phyloP scores from a whole-genome alignment of 2,888 invertebrate species.

The Drosophila trichaetosa region DNA sequence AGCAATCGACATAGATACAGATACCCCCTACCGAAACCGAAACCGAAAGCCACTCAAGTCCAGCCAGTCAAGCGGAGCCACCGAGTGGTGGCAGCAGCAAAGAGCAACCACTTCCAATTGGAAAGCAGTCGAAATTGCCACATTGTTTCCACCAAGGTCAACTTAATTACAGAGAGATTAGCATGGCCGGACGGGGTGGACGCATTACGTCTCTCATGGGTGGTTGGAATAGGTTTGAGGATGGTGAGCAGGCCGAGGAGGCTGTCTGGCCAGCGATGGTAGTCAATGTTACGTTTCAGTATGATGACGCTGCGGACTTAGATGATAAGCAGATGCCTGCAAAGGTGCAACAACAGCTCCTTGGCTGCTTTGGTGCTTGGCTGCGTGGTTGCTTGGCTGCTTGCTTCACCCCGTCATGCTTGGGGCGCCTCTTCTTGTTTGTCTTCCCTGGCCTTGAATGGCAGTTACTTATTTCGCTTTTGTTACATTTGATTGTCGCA shows the following conservation, averaged over 20 bases:
- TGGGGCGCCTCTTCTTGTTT: no score
- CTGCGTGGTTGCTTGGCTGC: no score
- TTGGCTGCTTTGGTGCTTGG: neutral
- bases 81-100: neutral
- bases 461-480: conserved; percentile 46
- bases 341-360: neutral
- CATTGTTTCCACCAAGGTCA: conserved; percentile 41
- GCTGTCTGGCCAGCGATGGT: conserved; percentile 12
- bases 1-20: neutral
- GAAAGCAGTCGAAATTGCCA: conserved; percentile 61
- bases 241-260: neutral
- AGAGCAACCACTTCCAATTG: conserved; percentile 47
- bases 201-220: no score
- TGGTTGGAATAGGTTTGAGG: neutral
- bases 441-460: neutral
- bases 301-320: conserved; percentile 32
- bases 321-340: conserved; percentile 36
- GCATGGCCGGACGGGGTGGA: conserved; percentile 37
- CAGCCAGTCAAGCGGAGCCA: neutral
- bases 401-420: no score
- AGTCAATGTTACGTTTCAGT: conserved; percentile 73
- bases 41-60: neutral
- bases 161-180: conserved; percentile 74
- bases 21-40: neutral
- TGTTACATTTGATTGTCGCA: conserved; percentile 78